Base-by-base conservation (phyloP, 23 tunicate species). In the Trididemnum nubilum region DNA sequence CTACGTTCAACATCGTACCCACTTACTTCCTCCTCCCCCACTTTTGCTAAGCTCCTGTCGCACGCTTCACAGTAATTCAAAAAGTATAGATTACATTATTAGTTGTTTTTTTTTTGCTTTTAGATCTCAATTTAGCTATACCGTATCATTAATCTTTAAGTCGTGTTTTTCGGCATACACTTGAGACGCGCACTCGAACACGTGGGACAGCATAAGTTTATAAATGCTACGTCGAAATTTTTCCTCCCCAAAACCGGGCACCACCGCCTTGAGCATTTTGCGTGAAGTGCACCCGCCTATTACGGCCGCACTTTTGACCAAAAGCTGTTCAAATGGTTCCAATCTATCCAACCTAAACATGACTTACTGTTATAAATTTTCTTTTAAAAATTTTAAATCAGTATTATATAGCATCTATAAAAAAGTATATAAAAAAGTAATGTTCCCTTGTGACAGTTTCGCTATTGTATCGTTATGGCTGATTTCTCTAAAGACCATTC, bases 261-360 rank as follows among this genome's bases (percentile, higher is more conserved):
- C 89, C 33, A 93, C 80, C n/a, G 93, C 51, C 25, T 73, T 60
- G 12, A 93, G 80, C 98, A 93, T 93, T 51, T 93, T 73, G 9
- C 74, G 38, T 1, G 98, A 87, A 28, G 65, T 51, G 63, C 81
- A 88, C 27, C 77, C 84, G 0, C 98, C 98, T 51, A 87, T 73
- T 21, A 93, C 98, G 4, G 98, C 98, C 1, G 98, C 93, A 61
- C 89, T 88, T 64, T 93, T 93, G 33, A 87, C 98, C 27, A 93
- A 74, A 79, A 93, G 76, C 50, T 88, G 98, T 33, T 93, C 93
- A 64, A 76, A 87, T 0, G 89, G 93, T 78, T 72, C 79, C 98
- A 93, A 79, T 66, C 98, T 72, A 52, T 93, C 98, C 0, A 93
- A 73, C 70, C 98, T 93, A 21, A 32, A 63, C 31, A 21, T 61